Percentiles rank a stretch among this genome's conserved stretches.
Evolutionary conservation across 2,113 vertebrate species (phyloP).

Genomic region (Nettapus auritus): DNA sequence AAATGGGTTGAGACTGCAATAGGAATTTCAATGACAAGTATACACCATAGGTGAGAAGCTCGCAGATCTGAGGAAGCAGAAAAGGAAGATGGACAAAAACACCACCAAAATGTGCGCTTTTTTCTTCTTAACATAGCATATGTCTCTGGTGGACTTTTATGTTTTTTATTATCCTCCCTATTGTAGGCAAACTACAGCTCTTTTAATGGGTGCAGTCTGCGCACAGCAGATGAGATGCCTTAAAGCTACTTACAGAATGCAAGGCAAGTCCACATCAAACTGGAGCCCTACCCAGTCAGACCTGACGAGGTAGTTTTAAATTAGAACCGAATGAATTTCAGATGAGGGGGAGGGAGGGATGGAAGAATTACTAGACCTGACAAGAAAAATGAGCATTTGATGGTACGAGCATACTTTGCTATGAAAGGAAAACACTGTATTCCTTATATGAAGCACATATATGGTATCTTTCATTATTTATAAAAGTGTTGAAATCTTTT

Average conservation of each 20-base stretch:
- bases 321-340: constrained; percentile 59
- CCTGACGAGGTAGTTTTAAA: constrained; percentile 60
- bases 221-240: not conserved
- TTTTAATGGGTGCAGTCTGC: not conserved
- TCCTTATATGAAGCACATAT: constrained; percentile 80
- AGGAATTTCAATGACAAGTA: not conserved
- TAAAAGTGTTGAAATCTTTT: constrained; percentile 78
- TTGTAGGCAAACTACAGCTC: not conserved
- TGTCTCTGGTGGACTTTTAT: not conserved
- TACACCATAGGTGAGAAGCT: constrained; percentile 4
- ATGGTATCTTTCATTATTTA: constrained; percentile 82
- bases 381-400: constrained; percentile 69
- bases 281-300: constrained; percentile 34
- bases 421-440: constrained; percentile 83
- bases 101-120: not conserved
- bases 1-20: constrained; percentile 55
- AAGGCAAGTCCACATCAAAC: constrained; percentile 21
- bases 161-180: not conserved
- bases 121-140: not conserved
- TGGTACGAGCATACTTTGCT: constrained; percentile 77
- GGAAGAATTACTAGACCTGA: constrained; percentile 52
- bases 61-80: constrained; percentile 31
- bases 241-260: constrained; percentile 28
- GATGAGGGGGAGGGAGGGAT: not conserved
- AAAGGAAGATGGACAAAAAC: constrained; percentile 15